Conservation (phyloP, 2,888 invertebrate genomes). For the Cheilosia pagana region DNA sequence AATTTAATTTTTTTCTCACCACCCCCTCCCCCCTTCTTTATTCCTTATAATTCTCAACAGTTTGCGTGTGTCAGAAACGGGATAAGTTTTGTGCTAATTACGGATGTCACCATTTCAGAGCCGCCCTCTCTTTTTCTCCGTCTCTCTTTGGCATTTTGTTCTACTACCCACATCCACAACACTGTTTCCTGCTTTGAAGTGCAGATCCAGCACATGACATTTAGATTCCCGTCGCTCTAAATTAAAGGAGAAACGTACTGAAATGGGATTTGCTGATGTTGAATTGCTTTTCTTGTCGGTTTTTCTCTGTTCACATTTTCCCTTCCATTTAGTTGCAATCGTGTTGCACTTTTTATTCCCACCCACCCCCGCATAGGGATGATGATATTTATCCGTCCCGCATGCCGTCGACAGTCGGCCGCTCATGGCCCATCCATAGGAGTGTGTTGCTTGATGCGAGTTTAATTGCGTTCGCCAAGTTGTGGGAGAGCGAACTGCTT, state of each 20-base stretch:
- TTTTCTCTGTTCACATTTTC: slow-evolving; percentile 48
- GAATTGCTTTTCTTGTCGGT: slow-evolving; percentile 49
- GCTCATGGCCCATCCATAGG: slow-evolving; percentile 3
- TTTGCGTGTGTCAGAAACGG: slow-evolving; percentile 40
- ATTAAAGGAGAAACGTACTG: slow-evolving; percentile 29
- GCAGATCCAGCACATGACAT: slow-evolving; percentile 38
- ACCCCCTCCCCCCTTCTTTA: too few species aligned
- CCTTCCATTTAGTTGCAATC: slow-evolving; percentile 67
- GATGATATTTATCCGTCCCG: slow-evolving; percentile 16
- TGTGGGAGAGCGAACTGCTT: slow-evolving; percentile 44
- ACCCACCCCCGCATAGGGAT: slow-evolving; percentile 1
- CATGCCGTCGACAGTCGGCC: not conserved
- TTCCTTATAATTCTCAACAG: slow-evolving; percentile 35
- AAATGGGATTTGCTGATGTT: slow-evolving; percentile 59
- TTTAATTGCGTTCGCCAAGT: slow-evolving; percentile 72
- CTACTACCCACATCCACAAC: slow-evolving; percentile 1
- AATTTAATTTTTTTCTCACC: slow-evolving; percentile 48
- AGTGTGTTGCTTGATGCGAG: slow-evolving; percentile 62
- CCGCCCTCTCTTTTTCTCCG: not conserved
- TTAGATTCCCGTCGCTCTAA: slow-evolving; percentile 29
- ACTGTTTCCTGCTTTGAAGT: slow-evolving; percentile 58
- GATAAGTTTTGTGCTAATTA: slow-evolving; percentile 71
- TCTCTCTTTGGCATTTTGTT: slow-evolving; percentile 6
- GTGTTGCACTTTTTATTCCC: slow-evolving; percentile 62
- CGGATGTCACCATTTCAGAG: slow-evolving; percentile 68